Percentiles rank a stretch among this genome's conserved stretches.
Conservation (phyloP, 2,888 invertebrate species). For the Platycnemis pennipes region DNA sequence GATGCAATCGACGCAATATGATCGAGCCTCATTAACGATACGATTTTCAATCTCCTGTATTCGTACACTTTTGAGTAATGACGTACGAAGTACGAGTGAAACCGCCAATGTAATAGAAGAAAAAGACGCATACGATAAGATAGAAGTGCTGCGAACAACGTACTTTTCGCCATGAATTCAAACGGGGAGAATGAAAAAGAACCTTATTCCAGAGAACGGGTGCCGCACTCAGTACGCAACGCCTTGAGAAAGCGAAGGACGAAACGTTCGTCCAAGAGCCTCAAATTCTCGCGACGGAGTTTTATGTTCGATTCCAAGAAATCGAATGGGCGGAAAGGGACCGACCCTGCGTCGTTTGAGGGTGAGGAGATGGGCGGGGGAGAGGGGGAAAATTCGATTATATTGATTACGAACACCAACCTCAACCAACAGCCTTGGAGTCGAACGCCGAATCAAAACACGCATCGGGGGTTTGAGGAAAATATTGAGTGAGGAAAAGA, state of each 20-base stretch:
- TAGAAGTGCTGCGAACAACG: no score
- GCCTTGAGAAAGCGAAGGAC: background rate
- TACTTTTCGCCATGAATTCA: no score
- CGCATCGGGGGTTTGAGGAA: background rate
- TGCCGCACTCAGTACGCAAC: background rate
- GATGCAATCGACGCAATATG: no score
- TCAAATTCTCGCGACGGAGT: background rate
- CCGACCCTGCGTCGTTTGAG: background rate
- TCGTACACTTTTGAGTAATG: no score
- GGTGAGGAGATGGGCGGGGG: background rate
- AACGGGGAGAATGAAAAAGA: no score
- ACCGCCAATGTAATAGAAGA: no score
- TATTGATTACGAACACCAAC: constrained; percentile 25
- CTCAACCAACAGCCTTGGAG: constrained; percentile 18
- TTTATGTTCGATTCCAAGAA: background rate
- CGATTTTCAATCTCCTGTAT: no score
- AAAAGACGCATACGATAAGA: no score
- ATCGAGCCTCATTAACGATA: no score
- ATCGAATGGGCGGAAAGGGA: background rate
- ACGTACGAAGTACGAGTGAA: no score
- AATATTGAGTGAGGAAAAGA: no score
- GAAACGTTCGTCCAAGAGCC: background rate
- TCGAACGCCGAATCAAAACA: constrained; percentile 7
- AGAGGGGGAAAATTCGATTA: background rate
- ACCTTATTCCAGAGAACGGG: no score